These are phyloP conservation scores for Bombus soroeensis DNA, from an alignment of 1,140 invertebrate genomes.

Conservation along the genomic window DNA sequence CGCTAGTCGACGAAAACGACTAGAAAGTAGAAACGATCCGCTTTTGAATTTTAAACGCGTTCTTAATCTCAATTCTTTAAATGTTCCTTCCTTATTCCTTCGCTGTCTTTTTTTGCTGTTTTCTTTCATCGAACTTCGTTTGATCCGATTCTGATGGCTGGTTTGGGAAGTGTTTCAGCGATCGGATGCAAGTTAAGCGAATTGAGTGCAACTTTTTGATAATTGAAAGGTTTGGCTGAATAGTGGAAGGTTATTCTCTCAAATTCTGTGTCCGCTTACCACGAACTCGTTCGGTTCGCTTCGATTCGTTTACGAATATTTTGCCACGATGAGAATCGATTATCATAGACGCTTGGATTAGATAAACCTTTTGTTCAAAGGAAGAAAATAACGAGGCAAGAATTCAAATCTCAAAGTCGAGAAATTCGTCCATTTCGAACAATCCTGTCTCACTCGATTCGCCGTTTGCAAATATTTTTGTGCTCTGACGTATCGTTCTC, in stretches of 20 bases:
- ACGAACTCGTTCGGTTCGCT: no score
- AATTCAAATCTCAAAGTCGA: no score
- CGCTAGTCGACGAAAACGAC: neutral
- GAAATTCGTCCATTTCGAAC: no score
- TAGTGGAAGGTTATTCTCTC: no score
- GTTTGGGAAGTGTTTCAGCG: neutral
- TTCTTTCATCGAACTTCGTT: no score
- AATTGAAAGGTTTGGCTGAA: neutral
- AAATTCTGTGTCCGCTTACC: no score
- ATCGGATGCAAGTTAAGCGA: conserved; percentile 11
- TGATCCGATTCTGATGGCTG: neutral
- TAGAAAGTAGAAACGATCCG: neutral
- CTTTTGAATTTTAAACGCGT: conserved; percentile 5
- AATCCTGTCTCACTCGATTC: no score
- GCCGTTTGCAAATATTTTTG: neutral
- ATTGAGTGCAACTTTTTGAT: conserved; percentile 9
- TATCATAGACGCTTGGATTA: no score
- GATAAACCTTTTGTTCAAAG: no score
- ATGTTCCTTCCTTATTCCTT: no score
- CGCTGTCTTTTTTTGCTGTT: no score
- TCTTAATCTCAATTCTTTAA: neutral
- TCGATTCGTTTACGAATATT: neutral
- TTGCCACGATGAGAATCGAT: neutral
- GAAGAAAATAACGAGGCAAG: no score
- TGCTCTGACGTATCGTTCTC: neutral